A percentile compares a stretch with the other conserved stretches of the same genome.
Evolutionary conservation across 2,888 invertebrate genomes (phyloP).

Genomic region (Thera obeliscata): DNA sequence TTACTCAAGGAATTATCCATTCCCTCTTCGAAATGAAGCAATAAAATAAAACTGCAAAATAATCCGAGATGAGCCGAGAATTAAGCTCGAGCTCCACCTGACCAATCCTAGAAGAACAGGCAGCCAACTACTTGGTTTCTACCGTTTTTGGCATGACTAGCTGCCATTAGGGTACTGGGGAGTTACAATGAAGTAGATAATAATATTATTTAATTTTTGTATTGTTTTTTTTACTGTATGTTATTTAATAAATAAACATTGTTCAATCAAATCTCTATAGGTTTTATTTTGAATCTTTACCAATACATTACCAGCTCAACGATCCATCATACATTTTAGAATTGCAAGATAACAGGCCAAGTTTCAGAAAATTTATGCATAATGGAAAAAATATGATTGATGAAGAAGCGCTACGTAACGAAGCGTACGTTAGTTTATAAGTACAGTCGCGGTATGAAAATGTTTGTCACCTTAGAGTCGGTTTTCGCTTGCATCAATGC

Average conservation of each 20-base stretch:
- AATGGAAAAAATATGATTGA: conserved; percentile 3
- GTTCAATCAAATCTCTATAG: background rate
- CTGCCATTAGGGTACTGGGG: no score
- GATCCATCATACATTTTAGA: background rate
- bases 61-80: no score
- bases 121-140: no score
- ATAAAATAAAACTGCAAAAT: no score
- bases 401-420: background rate
- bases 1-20: no score
- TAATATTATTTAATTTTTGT: background rate
- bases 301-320: background rate
- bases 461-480: background rate
- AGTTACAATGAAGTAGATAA: no score
- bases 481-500: background rate
- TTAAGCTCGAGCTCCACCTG: no score
- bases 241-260: background rate
- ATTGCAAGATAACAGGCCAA: background rate
- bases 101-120: no score
- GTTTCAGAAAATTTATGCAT: conserved; percentile 1
- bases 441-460: background rate
- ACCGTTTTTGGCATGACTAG: no score
- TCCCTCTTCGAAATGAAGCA: no score
- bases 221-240: background rate
- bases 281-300: background rate
- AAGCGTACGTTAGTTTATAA: background rate